Conservation (phyloP, 2,113 vertebrate genomes). For the Puma concolor region DNA sequence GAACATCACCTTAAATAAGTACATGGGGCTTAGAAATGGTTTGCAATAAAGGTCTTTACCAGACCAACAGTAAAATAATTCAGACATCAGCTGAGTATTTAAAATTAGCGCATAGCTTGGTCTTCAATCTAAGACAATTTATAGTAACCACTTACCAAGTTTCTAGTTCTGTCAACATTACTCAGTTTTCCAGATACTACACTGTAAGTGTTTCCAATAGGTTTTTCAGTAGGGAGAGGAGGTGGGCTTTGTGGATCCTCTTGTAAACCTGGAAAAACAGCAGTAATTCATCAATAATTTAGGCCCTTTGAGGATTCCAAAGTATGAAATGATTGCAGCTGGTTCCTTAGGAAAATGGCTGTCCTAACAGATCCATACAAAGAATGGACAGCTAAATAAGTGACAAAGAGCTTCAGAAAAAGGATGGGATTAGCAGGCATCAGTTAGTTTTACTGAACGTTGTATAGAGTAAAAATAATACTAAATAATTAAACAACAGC, state of each 20-base stretch:
- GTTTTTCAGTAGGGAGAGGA: constrained; percentile 90
- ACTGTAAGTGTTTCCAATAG: constrained; percentile 86
- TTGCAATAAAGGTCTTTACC: not conserved
- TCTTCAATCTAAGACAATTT: not conserved
- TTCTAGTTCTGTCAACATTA: constrained; percentile 74
- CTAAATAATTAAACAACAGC: not conserved
- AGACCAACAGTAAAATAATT: not conserved
- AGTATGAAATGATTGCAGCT: not conserved
- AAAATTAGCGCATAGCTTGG: not conserved
- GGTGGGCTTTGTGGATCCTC: constrained; percentile 86
- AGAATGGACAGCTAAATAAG: not conserved
- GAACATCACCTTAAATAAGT: not conserved
- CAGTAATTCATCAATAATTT: constrained; percentile 46
- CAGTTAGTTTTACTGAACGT: not conserved
- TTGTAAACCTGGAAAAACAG: constrained; percentile 84
- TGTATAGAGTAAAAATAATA: constrained; percentile 11
- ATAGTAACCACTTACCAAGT: constrained; percentile 77
- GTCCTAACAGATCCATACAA: not conserved
- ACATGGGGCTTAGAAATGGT: not conserved
- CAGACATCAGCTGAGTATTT: not conserved
- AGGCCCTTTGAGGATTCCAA: constrained; percentile 40
- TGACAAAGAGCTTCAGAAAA: constrained; percentile 16
- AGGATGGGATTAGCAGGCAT: not conserved
- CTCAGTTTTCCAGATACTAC: constrained; percentile 77
- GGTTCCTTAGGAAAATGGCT: not conserved